Conservation (phyloP, 1,140 invertebrate genomes). For the Hypsibius dujardini region DNA sequence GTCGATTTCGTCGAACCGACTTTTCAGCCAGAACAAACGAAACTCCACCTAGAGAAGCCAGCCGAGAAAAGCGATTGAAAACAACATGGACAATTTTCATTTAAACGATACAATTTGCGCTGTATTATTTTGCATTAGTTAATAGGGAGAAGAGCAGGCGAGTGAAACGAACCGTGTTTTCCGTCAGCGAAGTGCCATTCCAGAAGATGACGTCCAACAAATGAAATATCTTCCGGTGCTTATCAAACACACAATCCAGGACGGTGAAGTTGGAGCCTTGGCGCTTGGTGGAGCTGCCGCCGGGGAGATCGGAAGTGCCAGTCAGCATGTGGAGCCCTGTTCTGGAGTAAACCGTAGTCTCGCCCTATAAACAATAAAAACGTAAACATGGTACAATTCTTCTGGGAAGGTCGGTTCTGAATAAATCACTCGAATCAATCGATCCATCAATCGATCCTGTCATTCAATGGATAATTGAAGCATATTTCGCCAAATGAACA, state of each 20-base stretch:
- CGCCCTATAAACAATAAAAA: conserved; percentile 40
- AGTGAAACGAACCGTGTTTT: conserved; percentile 51
- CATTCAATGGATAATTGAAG: too few relatives aligned
- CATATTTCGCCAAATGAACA: too few relatives aligned
- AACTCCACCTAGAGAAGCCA: conserved; percentile 47
- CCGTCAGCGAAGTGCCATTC: conserved; percentile 51
- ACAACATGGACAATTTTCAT: too few relatives aligned
- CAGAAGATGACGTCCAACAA: conserved; percentile 63
- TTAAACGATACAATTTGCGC: too few relatives aligned
- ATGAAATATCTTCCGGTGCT: conserved; percentile 46
- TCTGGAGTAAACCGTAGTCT: conserved; percentile 52
- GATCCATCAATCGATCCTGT: too few relatives aligned
- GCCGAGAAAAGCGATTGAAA: not conserved
- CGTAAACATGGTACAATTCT: not conserved
- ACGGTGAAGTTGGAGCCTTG: conserved; percentile 31
- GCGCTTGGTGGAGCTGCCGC: conserved; percentile 38
- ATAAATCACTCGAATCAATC: too few relatives aligned
- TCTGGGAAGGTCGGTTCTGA: too few relatives aligned
- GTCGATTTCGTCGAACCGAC: conserved; percentile 2
- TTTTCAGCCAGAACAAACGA: conserved; percentile 53
- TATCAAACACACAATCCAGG: conserved; percentile 59
- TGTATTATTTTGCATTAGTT: not conserved
- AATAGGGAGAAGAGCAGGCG: conserved; percentile 11
- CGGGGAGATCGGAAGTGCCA: conserved; percentile 53
- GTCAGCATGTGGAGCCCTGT: conserved; percentile 42